Evolutionary conservation across 2,888 invertebrate genomes (phyloP), one percentile per base, ranked within the genome.

Genomic region (Patella depressa): DNA sequence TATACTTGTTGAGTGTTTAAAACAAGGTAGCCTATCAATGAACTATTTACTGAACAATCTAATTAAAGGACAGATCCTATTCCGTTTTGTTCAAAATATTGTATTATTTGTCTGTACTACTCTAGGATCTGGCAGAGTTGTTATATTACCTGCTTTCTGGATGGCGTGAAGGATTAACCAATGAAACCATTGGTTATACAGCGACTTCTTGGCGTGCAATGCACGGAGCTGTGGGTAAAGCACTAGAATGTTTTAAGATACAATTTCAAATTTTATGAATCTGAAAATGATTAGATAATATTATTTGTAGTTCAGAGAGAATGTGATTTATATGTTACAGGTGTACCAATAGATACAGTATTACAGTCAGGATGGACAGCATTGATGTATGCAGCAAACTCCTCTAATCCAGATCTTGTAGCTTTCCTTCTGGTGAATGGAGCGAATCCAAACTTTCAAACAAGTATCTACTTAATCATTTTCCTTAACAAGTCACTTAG

Each of bases 371-470:
- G 89, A 4, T 90, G 90, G 90, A 87, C 89, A 29, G 86, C 84
- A 4, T 76, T 90, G 53, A 89, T 90, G 90, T 90, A 89, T 83
- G 89, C 89, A 55, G 86, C 86, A 19, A 88, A 82, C 73, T 80
- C 79, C 76, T 88, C 86, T 2, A 82, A 86, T 55, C 75, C 80
- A n/a, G 81, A 84, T 9, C 75, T 88, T 53, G 91, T 91, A 4
- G 78, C 89, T 53, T 88, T 88, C 72, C 85, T 92, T 5, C 85
- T 93, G 11, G 86, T 90, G 17, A 86, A 87, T n/a, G 90, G 90
- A 65, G 92, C 92, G 14, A 87, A 92, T 82, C 87, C 91, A 3
- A 91, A 92, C 79, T 90, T 88, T 83, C 90, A 92, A 79, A 91
- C 89, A 88, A 92, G 91, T 91, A 80, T 72, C 45, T 45, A 9